Percentiles rank a stretch among this genome's conserved stretches.
phyloP scores from a whole-genome alignment of 2,888 invertebrate species.

The Agrilus cyanescens region DNA sequence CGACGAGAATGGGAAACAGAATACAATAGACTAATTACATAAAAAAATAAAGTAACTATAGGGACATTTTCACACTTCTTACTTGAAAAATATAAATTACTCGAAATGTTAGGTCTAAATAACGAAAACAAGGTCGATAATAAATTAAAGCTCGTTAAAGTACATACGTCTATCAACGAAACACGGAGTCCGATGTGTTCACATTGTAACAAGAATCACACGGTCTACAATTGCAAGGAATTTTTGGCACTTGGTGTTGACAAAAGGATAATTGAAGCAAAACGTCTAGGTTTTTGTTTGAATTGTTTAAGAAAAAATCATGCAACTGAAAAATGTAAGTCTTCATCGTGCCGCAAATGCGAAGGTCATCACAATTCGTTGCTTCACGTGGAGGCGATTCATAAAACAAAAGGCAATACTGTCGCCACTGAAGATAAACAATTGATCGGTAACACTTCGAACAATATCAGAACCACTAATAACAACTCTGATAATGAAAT shows the following conservation, averaged over 20 bases:
- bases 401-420: no score
- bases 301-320: neutral
- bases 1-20: conserved; percentile 3
- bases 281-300: neutral
- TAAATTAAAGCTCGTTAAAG: neutral
- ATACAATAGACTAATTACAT: neutral
- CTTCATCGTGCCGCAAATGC: neutral
- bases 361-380: no score
- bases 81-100: conserved; percentile 3
- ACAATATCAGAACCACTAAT: no score
- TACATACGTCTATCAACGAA: neutral
- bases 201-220: conserved; percentile 1
- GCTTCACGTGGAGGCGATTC: no score
- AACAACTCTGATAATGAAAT: no score
- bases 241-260: neutral
- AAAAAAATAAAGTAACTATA: no score
- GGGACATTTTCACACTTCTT: conserved; percentile 2
- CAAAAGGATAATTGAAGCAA: neutral
- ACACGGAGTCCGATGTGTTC: neutral
- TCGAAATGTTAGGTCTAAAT: neutral
- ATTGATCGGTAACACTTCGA: no score
- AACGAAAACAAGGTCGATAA: neutral
- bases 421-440: no score
- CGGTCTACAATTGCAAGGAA: neutral
- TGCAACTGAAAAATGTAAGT: neutral